These are phyloP conservation scores for Oryctes rhinoceros DNA, from an alignment of 1,140 invertebrate genomes.

Conservation along the genomic window DNA sequence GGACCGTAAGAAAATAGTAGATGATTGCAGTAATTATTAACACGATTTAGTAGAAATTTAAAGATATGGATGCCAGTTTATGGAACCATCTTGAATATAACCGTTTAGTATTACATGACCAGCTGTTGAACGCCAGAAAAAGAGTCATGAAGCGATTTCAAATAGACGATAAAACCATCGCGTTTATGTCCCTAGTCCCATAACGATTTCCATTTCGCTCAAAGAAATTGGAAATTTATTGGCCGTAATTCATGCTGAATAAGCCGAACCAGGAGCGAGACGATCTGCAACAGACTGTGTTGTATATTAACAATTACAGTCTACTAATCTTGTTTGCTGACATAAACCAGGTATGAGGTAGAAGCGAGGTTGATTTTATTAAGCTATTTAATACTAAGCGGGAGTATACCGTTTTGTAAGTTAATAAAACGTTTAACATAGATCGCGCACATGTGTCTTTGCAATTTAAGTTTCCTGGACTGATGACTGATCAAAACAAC, in stretches of 20 bases:
- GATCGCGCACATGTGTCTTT: too few species aligned
- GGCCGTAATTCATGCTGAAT: background rate
- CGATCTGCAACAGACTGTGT: background rate
- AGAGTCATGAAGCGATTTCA: background rate
- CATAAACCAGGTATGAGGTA: background rate
- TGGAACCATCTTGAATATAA: too few species aligned
- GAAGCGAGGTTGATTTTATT: background rate
- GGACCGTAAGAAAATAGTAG: too few species aligned
- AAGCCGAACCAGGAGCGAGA: background rate
- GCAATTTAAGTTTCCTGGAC: too few species aligned
- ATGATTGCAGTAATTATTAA: too few species aligned
- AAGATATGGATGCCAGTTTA: too few species aligned
- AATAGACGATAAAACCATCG: background rate
- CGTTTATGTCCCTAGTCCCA: background rate
- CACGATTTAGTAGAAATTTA: too few species aligned
- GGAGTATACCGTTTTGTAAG: too few species aligned
- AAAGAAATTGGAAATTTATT: slow-evolving; percentile 20
- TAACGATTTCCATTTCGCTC: slow-evolving; percentile 11
- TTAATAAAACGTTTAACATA: too few species aligned
- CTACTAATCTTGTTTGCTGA: background rate
- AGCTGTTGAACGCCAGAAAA: too few species aligned
- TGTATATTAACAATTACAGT: background rate
- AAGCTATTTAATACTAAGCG: background rate
- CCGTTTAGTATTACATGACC: too few species aligned
- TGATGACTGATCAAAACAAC: too few species aligned